Conservation (phyloP, 2,113 vertebrate genomes). For the Mixornis gularis region DNA sequence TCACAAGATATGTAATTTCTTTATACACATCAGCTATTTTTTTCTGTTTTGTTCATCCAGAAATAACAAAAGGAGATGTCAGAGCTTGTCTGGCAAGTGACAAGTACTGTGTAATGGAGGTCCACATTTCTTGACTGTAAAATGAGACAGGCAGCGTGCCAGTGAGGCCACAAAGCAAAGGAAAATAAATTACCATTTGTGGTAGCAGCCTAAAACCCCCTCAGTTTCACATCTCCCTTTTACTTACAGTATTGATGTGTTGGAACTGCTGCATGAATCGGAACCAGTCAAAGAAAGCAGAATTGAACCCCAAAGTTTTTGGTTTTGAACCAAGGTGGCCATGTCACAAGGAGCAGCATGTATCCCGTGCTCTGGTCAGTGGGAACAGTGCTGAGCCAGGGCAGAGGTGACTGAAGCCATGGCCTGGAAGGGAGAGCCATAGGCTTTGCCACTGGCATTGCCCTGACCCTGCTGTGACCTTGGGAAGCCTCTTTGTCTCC, state of each 20-base stretch:
- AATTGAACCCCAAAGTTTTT: background rate
- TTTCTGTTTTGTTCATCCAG: background rate
- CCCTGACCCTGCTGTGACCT: fast-evolving
- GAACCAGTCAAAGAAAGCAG: background rate
- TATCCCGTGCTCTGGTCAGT: fast-evolving
- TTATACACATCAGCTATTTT: background rate
- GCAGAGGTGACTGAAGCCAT: background rate
- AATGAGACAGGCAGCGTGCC: background rate
- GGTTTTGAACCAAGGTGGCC: background rate
- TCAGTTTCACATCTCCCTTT: background rate
- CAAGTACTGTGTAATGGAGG: background rate
- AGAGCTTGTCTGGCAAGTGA: background rate
- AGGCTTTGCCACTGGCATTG: background rate
- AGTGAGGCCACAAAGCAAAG: background rate
- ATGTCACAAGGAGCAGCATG: fast-evolving
- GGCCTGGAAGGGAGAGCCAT: background rate
- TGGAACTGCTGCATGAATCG: background rate
- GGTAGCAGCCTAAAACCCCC: background rate
- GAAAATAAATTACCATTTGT: background rate
- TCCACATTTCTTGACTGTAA: background rate
- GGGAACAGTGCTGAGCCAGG: fast-evolving
- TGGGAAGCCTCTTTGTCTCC: background rate
- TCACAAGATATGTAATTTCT: background rate
- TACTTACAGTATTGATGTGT: background rate
- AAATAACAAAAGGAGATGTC: background rate